phyloP scores from a whole-genome alignment of 2,888 invertebrate species.

The Cataglyphis cursor region DNA sequence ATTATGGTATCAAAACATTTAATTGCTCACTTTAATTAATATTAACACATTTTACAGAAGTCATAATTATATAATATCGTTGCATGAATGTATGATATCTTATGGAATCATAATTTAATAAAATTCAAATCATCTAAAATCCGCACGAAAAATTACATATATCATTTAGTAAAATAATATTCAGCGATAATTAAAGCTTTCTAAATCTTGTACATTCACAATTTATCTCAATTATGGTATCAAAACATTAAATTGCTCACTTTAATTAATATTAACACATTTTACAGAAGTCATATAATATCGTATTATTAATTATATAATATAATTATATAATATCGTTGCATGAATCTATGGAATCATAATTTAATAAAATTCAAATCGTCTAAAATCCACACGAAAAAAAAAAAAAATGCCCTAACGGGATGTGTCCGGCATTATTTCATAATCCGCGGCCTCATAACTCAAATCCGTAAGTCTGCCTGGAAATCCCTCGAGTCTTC shows the following conservation, averaged over 20 bases:
- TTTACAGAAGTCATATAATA: too few species aligned
- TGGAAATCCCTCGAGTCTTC: not conserved
- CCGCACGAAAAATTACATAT: too few species aligned
- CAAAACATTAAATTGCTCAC: not conserved
- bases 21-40: not conserved
- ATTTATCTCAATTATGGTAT: too few species aligned
- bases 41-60: not conserved
- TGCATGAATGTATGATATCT: not conserved
- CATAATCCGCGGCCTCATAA: not conserved
- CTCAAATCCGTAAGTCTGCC: conserved; percentile 1
- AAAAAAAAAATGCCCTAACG: not conserved
- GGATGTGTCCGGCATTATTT: not conserved
- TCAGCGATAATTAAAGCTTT: too few species aligned
- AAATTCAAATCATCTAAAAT: not conserved
- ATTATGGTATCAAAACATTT: not conserved
- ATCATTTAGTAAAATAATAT: too few species aligned
- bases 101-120: not conserved
- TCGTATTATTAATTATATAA: too few species aligned
- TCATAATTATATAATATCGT: not conserved
- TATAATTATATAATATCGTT: conserved; percentile 14
- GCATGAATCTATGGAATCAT: not conserved
- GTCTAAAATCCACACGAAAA: not conserved
- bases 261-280: not conserved
- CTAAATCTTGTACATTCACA: too few species aligned
- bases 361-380: not conserved